phyloP scores from a whole-genome alignment of 2,888 invertebrate species.

The Exocentrus adspersus region DNA sequence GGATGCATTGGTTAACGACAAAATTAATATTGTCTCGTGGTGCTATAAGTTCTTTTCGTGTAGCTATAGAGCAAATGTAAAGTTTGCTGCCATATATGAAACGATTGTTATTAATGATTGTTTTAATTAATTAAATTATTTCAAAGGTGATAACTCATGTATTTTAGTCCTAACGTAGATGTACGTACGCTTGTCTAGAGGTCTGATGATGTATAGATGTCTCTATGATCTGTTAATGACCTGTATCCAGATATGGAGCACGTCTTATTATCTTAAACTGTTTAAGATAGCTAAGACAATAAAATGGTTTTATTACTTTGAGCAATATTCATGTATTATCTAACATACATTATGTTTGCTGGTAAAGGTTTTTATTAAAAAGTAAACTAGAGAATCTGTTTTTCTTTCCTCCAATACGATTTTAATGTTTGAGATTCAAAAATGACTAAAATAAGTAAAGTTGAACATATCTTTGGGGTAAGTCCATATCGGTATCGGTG shows the following conservation, averaged over 20 bases:
- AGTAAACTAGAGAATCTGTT: slow-evolving; percentile 19
- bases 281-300: slow-evolving; percentile 51
- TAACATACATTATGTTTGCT: slow-evolving; percentile 56
- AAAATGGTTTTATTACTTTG: slow-evolving; percentile 44
- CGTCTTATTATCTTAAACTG: slow-evolving; percentile 52
- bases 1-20: background rate
- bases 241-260: background rate
- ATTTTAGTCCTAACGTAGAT: background rate
- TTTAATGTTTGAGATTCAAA: too few species aligned
- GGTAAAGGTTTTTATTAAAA: slow-evolving; percentile 47
- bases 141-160: slow-evolving; percentile 34
- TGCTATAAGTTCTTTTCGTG: slow-evolving; percentile 17
- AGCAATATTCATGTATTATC: slow-evolving; percentile 55
- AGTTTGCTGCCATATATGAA: slow-evolving; percentile 37
- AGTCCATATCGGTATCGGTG: too few species aligned
- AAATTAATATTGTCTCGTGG: background rate
- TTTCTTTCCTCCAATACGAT: too few species aligned
- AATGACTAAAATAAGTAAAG: too few species aligned
- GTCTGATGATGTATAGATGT: background rate
- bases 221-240: background rate
- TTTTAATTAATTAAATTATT: slow-evolving; percentile 25
- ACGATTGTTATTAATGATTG: slow-evolving; percentile 29
- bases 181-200: background rate
- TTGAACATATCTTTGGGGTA: too few species aligned
- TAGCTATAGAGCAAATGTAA: slow-evolving; percentile 13